Conservation (phyloP, 2,888 invertebrate genomes). For the Glyphotaelius pellucidus region DNA sequence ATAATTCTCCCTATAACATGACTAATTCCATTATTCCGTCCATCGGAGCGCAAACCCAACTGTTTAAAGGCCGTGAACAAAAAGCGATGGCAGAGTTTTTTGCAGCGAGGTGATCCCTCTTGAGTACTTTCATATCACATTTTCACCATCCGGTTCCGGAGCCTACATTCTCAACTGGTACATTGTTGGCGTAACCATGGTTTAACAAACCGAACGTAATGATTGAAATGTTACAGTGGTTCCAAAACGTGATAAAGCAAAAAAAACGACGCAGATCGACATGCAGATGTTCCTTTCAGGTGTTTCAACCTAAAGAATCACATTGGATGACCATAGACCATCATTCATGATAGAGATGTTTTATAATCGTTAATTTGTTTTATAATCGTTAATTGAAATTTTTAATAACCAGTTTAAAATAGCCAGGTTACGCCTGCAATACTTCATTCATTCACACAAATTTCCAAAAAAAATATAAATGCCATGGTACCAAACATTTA, state of each 20-base stretch:
- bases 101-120: constrained; percentile 58
- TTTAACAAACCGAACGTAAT: constrained; percentile 65
- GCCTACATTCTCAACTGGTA: constrained; percentile 34
- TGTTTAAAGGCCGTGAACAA: constrained; percentile 53
- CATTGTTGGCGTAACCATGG: constrained; percentile 63
- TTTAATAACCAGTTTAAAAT: too few species aligned
- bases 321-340: too few species aligned
- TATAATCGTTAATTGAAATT: too few species aligned
- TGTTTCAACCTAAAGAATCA: too few species aligned
- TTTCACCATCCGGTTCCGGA: constrained; percentile 53
- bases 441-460: too few species aligned
- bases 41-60: constrained; percentile 56
- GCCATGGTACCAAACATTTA: too few species aligned
- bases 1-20: not conserved
- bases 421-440: too few species aligned
- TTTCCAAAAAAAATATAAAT: too few species aligned
- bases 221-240: constrained; percentile 19
- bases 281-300: too few species aligned
- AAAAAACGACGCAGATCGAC: too few species aligned
- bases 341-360: too few species aligned
- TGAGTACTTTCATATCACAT: constrained; percentile 58
- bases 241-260: not conserved
- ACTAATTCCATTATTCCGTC: constrained; percentile 55
- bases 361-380: too few species aligned
- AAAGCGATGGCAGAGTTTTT: constrained; percentile 37